Evolutionary conservation across 1,140 invertebrate genomes (phyloP).

Genomic region (Bombus superbus): DNA sequence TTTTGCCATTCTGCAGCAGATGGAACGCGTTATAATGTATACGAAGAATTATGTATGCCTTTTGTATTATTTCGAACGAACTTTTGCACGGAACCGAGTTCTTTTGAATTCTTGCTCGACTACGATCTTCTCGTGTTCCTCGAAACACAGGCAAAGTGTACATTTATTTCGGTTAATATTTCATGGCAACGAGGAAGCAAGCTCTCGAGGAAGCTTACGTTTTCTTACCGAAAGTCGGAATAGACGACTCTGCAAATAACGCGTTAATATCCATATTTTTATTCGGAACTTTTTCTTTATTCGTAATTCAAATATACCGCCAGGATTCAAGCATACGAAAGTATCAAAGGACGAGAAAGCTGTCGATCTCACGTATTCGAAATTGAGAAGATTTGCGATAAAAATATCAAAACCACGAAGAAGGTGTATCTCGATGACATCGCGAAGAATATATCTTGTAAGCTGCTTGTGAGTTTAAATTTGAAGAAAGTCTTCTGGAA

Average conservation of each 20-base stretch:
- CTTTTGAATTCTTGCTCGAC: constrained; percentile 21
- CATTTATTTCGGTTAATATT: constrained; percentile 37
- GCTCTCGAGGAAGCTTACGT: background rate
- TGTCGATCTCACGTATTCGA: too few species aligned
- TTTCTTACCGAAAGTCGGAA: background rate
- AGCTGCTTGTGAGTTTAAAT: background rate
- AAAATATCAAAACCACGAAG: too few species aligned
- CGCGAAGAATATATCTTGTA: background rate
- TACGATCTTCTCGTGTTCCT: constrained; percentile 4
- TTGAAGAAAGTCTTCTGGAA: background rate
- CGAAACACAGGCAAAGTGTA: constrained; percentile 2
- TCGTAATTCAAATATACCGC: background rate
- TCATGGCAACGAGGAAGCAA: background rate
- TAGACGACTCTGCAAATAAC: background rate
- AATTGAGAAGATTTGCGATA: too few species aligned
- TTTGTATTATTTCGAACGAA: constrained; percentile 40
- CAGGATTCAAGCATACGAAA: background rate
- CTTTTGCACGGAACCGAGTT: background rate
- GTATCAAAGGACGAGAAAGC: too few species aligned
- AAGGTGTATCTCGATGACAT: background rate
- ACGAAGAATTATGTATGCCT: constrained; percentile 35
- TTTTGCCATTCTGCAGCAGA: background rate
- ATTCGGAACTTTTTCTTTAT: background rate
- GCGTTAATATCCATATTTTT: background rate
- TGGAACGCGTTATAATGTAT: constrained; percentile 18